These are phyloP conservation scores for Calycopis cecrops DNA, from an alignment of 1,140 invertebrate genomes.

Conservation along the genomic window DNA sequence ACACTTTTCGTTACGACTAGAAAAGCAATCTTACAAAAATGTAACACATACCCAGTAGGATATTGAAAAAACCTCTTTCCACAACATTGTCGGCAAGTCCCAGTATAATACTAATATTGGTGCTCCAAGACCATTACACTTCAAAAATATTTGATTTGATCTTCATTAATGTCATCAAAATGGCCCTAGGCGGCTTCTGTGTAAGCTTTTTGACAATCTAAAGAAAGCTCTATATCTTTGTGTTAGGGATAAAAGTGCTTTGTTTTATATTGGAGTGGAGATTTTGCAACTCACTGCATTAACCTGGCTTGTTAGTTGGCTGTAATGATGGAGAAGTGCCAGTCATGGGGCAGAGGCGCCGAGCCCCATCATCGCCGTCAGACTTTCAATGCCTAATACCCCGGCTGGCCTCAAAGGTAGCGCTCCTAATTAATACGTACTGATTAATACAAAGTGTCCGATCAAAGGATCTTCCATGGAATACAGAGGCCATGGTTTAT, in stretches of 20 bases:
- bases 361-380: conserved; percentile 40
- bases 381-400: conserved; percentile 58
- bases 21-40: too few relatives aligned
- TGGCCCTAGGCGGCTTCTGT: conserved; percentile 56
- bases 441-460: conserved; percentile 47
- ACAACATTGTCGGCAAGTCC: background rate
- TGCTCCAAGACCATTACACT: conserved; percentile 5
- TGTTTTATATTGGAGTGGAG: conserved; percentile 22
- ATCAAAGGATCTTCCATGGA: conserved; percentile 34
- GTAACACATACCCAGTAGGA: too few relatives aligned
- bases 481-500: too few relatives aligned
- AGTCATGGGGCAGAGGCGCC: conserved; percentile 65
- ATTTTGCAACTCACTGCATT: conserved; percentile 72
- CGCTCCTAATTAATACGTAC: conserved; percentile 66
- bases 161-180: conserved; percentile 67
- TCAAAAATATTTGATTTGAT: conserved; percentile 42
- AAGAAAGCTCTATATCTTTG: conserved; percentile 30
- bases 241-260: conserved; percentile 24
- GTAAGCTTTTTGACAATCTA: conserved; percentile 18
- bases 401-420: conserved; percentile 57
- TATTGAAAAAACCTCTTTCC: conserved; percentile 2
- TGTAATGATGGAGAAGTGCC: conserved; percentile 60
- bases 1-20: too few relatives aligned
- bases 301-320: conserved; percentile 66
- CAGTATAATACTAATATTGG: conserved; percentile 9